phyloP scores from a whole-genome alignment of 2,888 invertebrate genomes.

The Heliothis peltigera region DNA sequence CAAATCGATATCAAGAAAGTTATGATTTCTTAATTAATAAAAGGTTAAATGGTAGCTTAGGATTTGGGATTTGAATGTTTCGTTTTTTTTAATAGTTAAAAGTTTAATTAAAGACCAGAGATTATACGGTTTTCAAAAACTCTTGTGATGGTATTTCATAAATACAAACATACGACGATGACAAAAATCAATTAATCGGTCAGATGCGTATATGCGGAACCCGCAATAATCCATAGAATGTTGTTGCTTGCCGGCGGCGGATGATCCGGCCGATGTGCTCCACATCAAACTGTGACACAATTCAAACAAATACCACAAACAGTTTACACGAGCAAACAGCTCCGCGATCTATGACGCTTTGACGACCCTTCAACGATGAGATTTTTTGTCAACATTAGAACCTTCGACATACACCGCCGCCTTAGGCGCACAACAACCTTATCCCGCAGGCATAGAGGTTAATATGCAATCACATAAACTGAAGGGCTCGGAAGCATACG shows the following conservation, averaged over 20 bases:
- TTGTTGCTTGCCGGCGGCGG: constrained; percentile 63
- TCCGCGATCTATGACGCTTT: constrained; percentile 65
- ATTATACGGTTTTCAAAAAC: no score
- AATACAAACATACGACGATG: constrained; percentile 4
- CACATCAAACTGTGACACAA: constrained; percentile 61
- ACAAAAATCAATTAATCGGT: constrained; percentile 37
- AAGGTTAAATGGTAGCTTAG: no score
- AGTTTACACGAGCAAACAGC: constrained; percentile 75
- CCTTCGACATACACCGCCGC: constrained; percentile 23
- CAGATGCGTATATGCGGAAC: constrained; percentile 50
- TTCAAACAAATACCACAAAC: constrained; percentile 72
- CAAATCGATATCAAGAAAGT: constrained; percentile 34
- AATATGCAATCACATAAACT: constrained; percentile 27
- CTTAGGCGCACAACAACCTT: constrained; percentile 22
- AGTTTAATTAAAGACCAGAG: no score
- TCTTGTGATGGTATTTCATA: no score
- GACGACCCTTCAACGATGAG: constrained; percentile 69
- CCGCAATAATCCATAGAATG: constrained; percentile 65
- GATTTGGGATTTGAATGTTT: no score
- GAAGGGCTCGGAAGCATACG: constrained; percentile 26
- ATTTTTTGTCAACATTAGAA: constrained; percentile 65
- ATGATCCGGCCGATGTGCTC: constrained; percentile 50
- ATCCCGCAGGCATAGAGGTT: constrained; percentile 34
- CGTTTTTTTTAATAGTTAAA: no score
- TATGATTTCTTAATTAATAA: no score